A percentile compares a stretch with the other conserved stretches of the same genome.
Conservation (phyloP, 92 coral and sea anemone genomes). For the Epizoanthus rinbou region DNA sequence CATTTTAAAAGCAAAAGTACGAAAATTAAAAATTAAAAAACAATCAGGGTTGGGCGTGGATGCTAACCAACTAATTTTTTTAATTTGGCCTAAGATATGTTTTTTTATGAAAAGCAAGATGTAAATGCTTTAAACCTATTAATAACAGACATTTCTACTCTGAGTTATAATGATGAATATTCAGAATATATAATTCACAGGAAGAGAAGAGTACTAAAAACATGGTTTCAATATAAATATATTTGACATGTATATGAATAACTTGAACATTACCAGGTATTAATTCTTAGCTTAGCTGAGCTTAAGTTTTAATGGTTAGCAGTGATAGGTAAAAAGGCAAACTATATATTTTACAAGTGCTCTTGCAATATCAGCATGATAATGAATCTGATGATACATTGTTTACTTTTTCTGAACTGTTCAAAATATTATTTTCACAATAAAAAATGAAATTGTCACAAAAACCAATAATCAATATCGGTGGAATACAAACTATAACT, state of each 20-base stretch:
- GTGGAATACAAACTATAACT: too few relatives aligned
- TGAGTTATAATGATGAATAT: background rate
- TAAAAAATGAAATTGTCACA: background rate
- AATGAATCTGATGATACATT: background rate
- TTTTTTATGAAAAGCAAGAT: background rate
- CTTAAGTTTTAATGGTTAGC: background rate
- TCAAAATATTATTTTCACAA: conserved; percentile 4
- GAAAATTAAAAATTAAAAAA: too few relatives aligned
- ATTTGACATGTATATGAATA: background rate
- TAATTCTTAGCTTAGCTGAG: background rate
- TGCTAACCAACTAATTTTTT: too few relatives aligned
- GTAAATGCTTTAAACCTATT: background rate
- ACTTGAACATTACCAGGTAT: background rate
- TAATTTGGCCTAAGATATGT: too few relatives aligned
- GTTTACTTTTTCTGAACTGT: background rate
- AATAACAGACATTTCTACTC: too few relatives aligned
- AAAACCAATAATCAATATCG: too few relatives aligned
- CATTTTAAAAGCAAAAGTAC: too few relatives aligned
- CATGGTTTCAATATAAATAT: too few relatives aligned
- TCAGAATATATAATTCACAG: background rate
- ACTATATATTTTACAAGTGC: background rate
- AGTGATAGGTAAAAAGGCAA: background rate
- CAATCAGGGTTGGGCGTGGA: too few relatives aligned
- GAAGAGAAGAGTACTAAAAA: background rate
- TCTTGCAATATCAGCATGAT: background rate